Percentiles rank a stretch among this genome's conserved stretches.
These are phyloP conservation scores for Malurus leucopterus DNA, from an alignment of 2,797 vertebrate genomes.

Conservation along the genomic window DNA sequence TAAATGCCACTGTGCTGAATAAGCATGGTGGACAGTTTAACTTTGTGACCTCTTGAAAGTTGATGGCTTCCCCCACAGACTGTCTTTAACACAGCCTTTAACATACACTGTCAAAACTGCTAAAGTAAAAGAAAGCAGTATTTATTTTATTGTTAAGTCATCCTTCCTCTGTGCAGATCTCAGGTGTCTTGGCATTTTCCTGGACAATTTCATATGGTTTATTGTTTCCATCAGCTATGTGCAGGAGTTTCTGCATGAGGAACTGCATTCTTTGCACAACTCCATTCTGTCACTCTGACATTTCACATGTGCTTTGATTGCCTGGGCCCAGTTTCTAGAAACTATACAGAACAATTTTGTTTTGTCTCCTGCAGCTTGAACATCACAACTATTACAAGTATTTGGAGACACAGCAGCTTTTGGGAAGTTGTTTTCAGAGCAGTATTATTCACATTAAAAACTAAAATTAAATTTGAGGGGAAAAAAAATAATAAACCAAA, in stretches of 20 bases:
- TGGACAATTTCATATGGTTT: background rate
- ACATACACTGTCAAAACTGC: conserved; percentile 13
- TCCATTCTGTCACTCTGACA: background rate
- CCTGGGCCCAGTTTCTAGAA: background rate
- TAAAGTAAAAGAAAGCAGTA: background rate
- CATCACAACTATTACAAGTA: background rate
- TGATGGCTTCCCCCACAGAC: conserved; percentile 7
- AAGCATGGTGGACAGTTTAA: conserved; percentile 49
- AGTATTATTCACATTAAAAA: background rate
- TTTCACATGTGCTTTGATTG: background rate
- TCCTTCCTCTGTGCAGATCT: background rate
- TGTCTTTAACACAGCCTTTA: conserved; percentile 53
- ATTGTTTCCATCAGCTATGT: background rate
- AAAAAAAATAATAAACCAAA: background rate
- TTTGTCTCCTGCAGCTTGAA: background rate
- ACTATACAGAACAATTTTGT: background rate
- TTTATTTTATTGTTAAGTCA: conserved; percentile 29
- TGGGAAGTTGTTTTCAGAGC: background rate
- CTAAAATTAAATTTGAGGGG: background rate
- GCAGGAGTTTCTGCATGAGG: background rate
- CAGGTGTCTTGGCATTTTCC: background rate
- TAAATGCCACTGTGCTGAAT: conserved; percentile 49
- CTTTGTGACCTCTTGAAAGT: conserved; percentile 52
- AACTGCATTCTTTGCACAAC: background rate
- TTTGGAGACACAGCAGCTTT: background rate